Evolutionary conservation across 2,113 vertebrate species (phyloP), one percentile per base, ranked within the genome.

Genomic region (Anseranas semipalmata): DNA sequence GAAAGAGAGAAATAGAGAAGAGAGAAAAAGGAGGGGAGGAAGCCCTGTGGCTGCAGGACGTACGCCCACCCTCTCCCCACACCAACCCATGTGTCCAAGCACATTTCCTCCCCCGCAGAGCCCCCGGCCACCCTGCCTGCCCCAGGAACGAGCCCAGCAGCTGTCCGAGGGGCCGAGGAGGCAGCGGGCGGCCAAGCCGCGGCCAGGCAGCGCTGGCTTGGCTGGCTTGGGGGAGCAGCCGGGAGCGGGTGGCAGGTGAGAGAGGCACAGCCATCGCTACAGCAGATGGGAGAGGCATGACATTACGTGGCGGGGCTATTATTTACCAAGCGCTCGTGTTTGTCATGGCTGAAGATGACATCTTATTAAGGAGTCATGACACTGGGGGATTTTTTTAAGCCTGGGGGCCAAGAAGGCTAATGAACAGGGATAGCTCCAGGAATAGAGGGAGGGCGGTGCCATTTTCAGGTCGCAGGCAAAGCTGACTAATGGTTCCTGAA

Each of bases 301-400:
- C 95, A 88, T 95, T 88, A 96, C 93, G 95, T n/a, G 92, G 87
- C 85, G 86, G 73, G 72, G 92, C 92, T 97, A 96, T 94, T 96
- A 96, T 98, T 98, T 97, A 97, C 95, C 41, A 37, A 97, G 85
- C 4, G 62, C 94, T 97, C 96, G 2, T 94, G 95, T 98, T 97
- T 97, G 96, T 96, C 96, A 80, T 96, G 96, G 76, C 94, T 96
- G 93, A 94, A 96, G 93, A 97, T 98, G 97, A 98, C 95, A 97
- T 97, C 97, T 97, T 96, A 97, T 97, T 98, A 97, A 97, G 71
- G 89, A 93, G 93, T 96, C 96, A 90, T 97, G 96, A 97, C 96
- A 97, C 95, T 56, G 85, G 79, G 93, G 4, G 62, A 94, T 97
- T 96, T 95, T 96, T 97, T 93, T 94, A 96, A 97, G 91, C 94